Base-by-base conservation (phyloP, 2,888 invertebrate species). In the Drosophila buzzatii region DNA sequence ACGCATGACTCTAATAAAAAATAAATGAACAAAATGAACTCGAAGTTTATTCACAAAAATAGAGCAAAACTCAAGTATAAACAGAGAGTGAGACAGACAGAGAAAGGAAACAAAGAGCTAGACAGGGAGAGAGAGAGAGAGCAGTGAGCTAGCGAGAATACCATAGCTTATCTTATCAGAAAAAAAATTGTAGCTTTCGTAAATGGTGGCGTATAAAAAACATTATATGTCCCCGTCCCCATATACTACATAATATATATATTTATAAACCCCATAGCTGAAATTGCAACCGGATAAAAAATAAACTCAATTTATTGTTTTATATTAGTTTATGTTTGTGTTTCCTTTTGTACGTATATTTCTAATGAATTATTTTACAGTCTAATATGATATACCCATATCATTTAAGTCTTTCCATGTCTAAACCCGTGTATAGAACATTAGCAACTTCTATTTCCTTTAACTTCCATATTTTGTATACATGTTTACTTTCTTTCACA, bases 1-100 rank as follows among this genome's bases (percentile, higher is more conserved):
- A 88, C 89, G 86, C 89, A 75, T 82, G 79, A 81, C 74, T 78
- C 55, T 59, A 71, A 89, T 86, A 89, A 85, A 81, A 81, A 76
- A 49, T 51, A 39, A 27, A 47, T 23, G 55, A 49, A 49, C 49
- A 60, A 69, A 80, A 65, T 64, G 67, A 70, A 82, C 82, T 65
- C 53, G 65, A 85, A 80, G 61, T 74, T 73, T 85, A 85, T 82
- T 83, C 77, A 85, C 64, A 71, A 73, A 77, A 86, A 78, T 80
- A 86, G 81, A 83, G 83, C 71, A 73, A 78, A 83, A 89, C 78
- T 74, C 72, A 68, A 73, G 85, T 73, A 81, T 70, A 73, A 75
- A 78, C 57, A 81, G 62, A 67, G 51, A 73, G 37, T 18, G 55
- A 31, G 45, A 18, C 47, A 39, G 37, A 23, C 9, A 53, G 53